Conservation (phyloP, 2,797 vertebrate species). For the Protosalanx chinensis region DNA sequence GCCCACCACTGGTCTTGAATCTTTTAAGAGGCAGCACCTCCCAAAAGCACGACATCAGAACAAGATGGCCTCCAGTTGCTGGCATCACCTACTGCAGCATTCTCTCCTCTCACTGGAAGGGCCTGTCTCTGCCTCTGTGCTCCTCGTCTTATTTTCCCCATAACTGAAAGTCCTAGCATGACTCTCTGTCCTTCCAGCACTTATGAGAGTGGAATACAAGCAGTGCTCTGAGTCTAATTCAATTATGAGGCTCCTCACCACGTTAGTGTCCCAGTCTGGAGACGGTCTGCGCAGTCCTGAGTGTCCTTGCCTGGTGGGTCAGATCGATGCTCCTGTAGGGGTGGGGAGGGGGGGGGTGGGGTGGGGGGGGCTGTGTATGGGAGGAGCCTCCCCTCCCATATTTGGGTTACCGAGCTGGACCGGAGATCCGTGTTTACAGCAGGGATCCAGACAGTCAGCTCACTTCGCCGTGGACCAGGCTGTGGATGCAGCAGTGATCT, state of each 20-base stretch:
- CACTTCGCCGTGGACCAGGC: constrained; percentile 71
- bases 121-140: neutral
- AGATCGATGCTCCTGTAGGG: constrained; percentile 69
- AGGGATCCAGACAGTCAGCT: constrained; percentile 66
- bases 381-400: constrained; percentile 66
- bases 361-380: constrained; percentile 7
- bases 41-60: neutral
- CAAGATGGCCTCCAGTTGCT: neutral
- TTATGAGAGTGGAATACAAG: constrained; percentile 36
- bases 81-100: neutral
- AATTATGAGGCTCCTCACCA: constrained; percentile 46
- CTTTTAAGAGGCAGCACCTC: constrained; percentile 26
- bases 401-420: constrained; percentile 73
- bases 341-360: constrained; percentile 45
- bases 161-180: constrained; percentile 15
- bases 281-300: constrained; percentile 63
- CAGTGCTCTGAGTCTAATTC: constrained; percentile 47
- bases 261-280: constrained; percentile 8
- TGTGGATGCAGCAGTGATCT: constrained; percentile 65
- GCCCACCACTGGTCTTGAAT: constrained; percentile 27
- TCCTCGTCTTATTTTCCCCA: constrained; percentile 10
- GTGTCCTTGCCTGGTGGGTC: constrained; percentile 68
- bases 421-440: constrained; percentile 76
- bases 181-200: constrained; percentile 21
- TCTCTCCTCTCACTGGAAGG: neutral